These are phyloP conservation scores for Torymus tubicola DNA, from an alignment of 2,888 invertebrate species.

Conservation along the genomic window DNA sequence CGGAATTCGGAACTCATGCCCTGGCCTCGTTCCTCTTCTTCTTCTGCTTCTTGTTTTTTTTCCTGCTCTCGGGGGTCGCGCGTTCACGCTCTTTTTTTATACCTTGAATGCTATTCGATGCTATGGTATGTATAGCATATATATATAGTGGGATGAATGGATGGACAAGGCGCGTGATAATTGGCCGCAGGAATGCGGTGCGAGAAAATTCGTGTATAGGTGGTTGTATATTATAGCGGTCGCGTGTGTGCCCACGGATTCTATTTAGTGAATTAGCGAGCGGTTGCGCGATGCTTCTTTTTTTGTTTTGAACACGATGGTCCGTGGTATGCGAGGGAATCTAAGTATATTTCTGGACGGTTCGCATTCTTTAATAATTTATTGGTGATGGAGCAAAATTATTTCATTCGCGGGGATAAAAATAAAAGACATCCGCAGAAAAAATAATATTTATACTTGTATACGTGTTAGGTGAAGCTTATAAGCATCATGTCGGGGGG, in stretches of 20 bases:
- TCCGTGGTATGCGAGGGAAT: too few species aligned
- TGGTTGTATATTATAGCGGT: background rate
- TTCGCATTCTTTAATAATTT: too few species aligned
- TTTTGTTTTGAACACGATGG: too few species aligned
- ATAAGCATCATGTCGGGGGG: too few species aligned
- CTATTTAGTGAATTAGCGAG: background rate
- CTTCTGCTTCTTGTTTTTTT: background rate
- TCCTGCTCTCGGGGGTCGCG: background rate
- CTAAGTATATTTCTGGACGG: background rate
- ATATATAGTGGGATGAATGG: too few species aligned
- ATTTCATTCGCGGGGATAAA: too few species aligned
- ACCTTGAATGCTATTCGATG: background rate
- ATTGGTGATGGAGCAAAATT: too few species aligned
- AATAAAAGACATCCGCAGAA: too few species aligned
- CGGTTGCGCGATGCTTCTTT: background rate
- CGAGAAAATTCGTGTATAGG: constrained; percentile 2
- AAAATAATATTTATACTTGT: too few species aligned
- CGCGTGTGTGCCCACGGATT: background rate
- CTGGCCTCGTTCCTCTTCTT: constrained; percentile 23
- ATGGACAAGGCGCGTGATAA: constrained; percentile 15
- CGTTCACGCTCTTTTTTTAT: constrained; percentile 6
- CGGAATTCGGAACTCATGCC: constrained; percentile 47
- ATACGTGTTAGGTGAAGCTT: too few species aligned
- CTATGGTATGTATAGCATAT: too few species aligned
- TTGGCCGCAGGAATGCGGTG: constrained; percentile 35